These are phyloP conservation scores for Ophraella communa DNA, from an alignment of 2,888 invertebrate genomes.

Conservation along the genomic window DNA sequence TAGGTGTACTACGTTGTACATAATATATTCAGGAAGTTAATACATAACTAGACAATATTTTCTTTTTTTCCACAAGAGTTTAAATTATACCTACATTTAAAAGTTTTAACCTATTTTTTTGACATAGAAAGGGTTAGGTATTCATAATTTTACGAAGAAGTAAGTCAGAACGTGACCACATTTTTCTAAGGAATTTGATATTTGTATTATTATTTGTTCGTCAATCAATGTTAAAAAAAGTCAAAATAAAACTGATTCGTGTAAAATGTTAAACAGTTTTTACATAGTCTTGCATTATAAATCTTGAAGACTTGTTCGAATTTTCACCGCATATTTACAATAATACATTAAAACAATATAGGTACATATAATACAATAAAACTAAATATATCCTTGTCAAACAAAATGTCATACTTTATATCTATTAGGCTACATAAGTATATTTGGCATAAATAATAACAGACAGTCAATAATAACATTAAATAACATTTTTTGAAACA, in stretches of 20 bases:
- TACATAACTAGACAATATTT: no score
- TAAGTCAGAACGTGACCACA: no score
- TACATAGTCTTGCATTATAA: not conserved
- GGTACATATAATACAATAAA: slow-evolving; percentile 29
- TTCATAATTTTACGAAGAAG: no score
- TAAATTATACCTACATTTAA: no score
- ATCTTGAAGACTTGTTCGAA: not conserved
- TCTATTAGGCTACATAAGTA: slow-evolving; percentile 41
- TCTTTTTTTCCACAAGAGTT: no score
- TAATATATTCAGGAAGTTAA: no score
- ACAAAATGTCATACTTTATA: slow-evolving; percentile 36
- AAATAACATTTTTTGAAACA: slow-evolving; percentile 28
- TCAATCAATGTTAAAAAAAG: slow-evolving; percentile 23
- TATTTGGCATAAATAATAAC: slow-evolving; percentile 48
- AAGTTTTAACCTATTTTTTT: no score
- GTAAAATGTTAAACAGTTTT: not conserved
- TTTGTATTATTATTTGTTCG: not conserved
- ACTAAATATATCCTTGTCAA: slow-evolving; percentile 33
- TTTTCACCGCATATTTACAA: slow-evolving; percentile 13
- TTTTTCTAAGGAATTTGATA: not conserved
- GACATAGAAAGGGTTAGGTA: no score
- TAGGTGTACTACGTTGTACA: no score
- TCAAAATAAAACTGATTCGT: slow-evolving; percentile 24
- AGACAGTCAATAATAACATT: slow-evolving; percentile 36
- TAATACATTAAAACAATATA: slow-evolving; percentile 29